A percentile compares a stretch with the other conserved stretches of the same genome.
Conservation (phyloP, 2,113 vertebrate genomes). For the Nymphicus hollandicus region DNA sequence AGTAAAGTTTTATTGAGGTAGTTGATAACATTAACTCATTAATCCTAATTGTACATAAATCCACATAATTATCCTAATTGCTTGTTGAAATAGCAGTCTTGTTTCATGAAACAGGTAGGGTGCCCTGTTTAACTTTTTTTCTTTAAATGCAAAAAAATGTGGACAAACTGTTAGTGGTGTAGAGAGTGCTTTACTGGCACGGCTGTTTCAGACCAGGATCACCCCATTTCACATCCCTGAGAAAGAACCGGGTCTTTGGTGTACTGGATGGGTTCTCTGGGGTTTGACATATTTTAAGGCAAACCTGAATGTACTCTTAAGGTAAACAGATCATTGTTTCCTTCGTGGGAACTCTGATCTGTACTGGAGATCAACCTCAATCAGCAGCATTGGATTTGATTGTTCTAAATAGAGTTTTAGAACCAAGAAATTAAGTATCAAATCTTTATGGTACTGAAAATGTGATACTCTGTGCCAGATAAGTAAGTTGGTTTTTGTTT, state of each 20-base stretch:
- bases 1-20: not conserved
- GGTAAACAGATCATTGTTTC: not conserved
- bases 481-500: not conserved
- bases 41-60: not conserved
- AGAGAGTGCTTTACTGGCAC: not conserved
- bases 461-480: not conserved
- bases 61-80: not conserved
- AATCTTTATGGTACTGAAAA: not conserved
- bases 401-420: not conserved
- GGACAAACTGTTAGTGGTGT: not conserved
- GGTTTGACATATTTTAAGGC: not conserved
- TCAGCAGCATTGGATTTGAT: not conserved
- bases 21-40: not conserved
- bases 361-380: not conserved
- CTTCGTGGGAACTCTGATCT: accelerated
- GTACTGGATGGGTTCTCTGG: not conserved
- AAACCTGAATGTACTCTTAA: not conserved
- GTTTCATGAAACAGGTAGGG: not conserved
- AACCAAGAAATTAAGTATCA: not conserved
- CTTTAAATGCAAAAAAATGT: not conserved
- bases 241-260: not conserved
- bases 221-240: not conserved
- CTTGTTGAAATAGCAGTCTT: not conserved
- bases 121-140: not conserved
- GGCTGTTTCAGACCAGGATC: not conserved